A percentile compares a stretch with the other conserved stretches of the same genome.
Evolutionary conservation across 2,113 vertebrate species (phyloP).

Genomic region (Myiopsitta monachus): DNA sequence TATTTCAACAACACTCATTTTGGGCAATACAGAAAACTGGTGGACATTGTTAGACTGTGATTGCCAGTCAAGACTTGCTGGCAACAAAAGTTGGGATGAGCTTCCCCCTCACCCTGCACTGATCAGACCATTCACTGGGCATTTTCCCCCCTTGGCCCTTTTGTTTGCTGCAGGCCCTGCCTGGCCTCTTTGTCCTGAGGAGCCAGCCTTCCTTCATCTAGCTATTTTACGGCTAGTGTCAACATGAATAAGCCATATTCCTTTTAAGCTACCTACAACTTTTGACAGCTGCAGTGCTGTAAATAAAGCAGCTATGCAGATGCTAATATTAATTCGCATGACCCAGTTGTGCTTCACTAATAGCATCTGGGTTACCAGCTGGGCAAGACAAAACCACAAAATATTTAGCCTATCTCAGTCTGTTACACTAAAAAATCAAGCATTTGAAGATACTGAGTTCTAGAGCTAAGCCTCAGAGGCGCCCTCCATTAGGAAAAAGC

Average conservation of each 20-base stretch:
- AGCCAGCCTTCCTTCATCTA: not conserved
- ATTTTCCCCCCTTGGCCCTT: not conserved
- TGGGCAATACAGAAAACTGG: not conserved
- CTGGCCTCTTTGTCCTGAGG: not conserved
- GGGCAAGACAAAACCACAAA: conserved; percentile 32
- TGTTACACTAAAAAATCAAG: not conserved
- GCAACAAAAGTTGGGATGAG: not conserved
- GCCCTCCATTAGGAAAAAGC: not conserved
- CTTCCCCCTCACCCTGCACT: not conserved
- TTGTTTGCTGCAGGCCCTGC: not conserved
- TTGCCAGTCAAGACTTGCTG: not conserved
- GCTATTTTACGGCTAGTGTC: conserved; percentile 3
- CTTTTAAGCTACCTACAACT: conserved; percentile 16
- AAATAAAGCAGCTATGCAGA: conserved; percentile 61
- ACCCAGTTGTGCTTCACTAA: conserved; percentile 56
- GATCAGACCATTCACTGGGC: not conserved
- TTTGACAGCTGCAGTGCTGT: conserved; percentile 53
- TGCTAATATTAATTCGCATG: conserved; percentile 48
- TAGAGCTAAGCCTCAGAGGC: not conserved
- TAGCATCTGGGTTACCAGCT: conserved; percentile 55
- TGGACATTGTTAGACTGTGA: not conserved
- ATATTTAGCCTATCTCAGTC: conserved; percentile 18
- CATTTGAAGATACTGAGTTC: not conserved
- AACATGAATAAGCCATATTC: conserved; percentile 23
- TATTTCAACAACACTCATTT: not conserved